phyloP scores from a whole-genome alignment of 2,888 invertebrate genomes.

The Horisme vitalbata region DNA sequence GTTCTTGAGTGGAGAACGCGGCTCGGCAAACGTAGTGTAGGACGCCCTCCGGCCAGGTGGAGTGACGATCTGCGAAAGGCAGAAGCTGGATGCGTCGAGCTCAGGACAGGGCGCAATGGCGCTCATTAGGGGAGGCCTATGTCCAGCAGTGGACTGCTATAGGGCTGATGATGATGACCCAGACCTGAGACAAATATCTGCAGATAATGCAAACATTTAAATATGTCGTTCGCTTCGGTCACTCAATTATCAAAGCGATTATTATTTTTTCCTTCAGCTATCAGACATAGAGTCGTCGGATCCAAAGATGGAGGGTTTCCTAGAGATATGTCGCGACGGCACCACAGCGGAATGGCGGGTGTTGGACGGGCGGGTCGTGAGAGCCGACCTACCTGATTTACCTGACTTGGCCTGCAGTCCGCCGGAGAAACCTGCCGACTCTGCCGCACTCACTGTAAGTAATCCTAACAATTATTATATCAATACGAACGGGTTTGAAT shows the following conservation, averaged over 20 bases:
- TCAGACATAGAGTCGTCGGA: constrained; percentile 50
- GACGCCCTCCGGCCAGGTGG: no score
- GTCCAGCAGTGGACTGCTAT: no score
- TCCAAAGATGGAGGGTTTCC: constrained; percentile 59
- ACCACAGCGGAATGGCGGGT: constrained; percentile 84
- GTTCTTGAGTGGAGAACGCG: no score
- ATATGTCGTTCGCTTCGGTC: no score
- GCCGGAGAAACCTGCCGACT: constrained; percentile 68
- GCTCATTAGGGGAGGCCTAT: no score
- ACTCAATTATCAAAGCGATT: not conserved
- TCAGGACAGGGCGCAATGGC: no score
- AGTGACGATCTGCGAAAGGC: no score
- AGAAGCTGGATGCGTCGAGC: no score
- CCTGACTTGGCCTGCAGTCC: constrained; percentile 84
- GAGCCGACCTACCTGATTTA: constrained; percentile 71
- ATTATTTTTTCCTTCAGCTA: constrained; percentile 46
- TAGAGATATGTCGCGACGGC: constrained; percentile 84
- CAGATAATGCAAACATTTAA: no score
- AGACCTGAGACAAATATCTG: no score
- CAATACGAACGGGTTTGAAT: not conserved
- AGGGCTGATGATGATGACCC: no score
- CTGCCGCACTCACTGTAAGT: constrained; percentile 55
- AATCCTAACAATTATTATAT: not conserved
- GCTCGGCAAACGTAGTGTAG: no score
- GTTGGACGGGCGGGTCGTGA: constrained; percentile 74